phyloP scores from a whole-genome alignment of 92 coral and sea anemone genomes.

The Metridium senile region DNA sequence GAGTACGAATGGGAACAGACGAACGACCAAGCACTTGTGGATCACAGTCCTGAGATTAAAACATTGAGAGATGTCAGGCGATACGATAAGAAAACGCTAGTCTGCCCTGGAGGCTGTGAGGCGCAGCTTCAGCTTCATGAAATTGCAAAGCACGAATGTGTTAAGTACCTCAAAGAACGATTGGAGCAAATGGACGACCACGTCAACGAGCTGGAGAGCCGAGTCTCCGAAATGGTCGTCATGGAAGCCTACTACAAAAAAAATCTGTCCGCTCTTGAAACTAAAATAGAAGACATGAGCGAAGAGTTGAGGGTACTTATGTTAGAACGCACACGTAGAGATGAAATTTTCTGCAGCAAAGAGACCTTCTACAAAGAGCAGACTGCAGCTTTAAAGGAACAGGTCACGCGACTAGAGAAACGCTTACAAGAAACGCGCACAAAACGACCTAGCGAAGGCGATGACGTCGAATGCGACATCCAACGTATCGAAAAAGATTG shows the following conservation, averaged over 20 bases:
- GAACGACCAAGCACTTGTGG: conserved; percentile 9
- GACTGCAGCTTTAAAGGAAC: conserved; percentile 80
- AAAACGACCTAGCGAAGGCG: conserved; percentile 51
- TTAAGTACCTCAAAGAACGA: conserved; percentile 53
- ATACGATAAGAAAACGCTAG: conserved; percentile 80
- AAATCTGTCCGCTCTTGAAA: conserved; percentile 51
- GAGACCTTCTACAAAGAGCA: conserved; percentile 89
- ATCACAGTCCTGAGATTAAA: conserved; percentile 18
- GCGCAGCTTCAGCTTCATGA: conserved; percentile 59
- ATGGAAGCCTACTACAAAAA: conserved; percentile 64
- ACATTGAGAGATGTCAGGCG: conserved; percentile 81
- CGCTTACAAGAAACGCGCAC: conserved; percentile 42
- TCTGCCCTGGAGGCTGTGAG: conserved; percentile 86
- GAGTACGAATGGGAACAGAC: conserved; percentile 40
- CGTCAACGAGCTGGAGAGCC: conserved; percentile 41
- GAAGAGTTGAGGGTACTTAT: conserved; percentile 73
- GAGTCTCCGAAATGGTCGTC: conserved; percentile 49
- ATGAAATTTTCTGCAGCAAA: conserved; percentile 82
- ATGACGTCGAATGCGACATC: conserved; percentile 39
- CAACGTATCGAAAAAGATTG: conserved; percentile 64
- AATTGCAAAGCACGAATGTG: conserved; percentile 74
- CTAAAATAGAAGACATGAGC: conserved; percentile 71
- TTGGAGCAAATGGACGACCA: conserved; percentile 42
- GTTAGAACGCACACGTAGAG: conserved; percentile 79
- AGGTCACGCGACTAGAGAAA: conserved; percentile 75